Evolutionary conservation across 2,888 invertebrate species (phyloP), one percentile per base, ranked within the genome.

Genomic region (Gastracanthus pulcherrimus): DNA sequence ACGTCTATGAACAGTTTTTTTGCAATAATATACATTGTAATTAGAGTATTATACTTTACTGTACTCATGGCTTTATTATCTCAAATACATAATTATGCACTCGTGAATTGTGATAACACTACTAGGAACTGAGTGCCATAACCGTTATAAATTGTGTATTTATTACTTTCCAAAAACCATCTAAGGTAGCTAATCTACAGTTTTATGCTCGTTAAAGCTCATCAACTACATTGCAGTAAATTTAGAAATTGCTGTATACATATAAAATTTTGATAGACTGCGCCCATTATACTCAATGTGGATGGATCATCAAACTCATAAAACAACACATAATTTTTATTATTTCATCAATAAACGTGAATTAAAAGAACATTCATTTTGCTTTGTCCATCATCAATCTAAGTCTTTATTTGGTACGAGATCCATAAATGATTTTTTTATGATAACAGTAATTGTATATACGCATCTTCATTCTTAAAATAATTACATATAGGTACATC

Each of bases 91-190:
- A n/a, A n/a, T n/a, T n/a, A n/a, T n/a, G n/a, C 23, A n/a, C 7
- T 45, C 67, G 67, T 16, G 45, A 45, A 67, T 67, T 67, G 67
- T 45, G 26, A 19, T 55, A 34, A 36, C 45, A 55, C n/a, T n/a
- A 13, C 45, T 45, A 19, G 23, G 16, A 38, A 19, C 13, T 5
- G 48, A 11, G 69, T 29, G 31, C 16, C 29, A 19, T 48, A 48
- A 69, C 26, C 67, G 26, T 48, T 69, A 7, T 31, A 45, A 69
- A 69, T 2, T 45, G 45, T 9, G 31, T 38, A 72, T 29, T 60
- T 60, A 60, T n/a, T 60, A 31, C 45, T 16, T 31, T 60, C 60
- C 60, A 13, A 60, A 62, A 60, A 60, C 41, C 51, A 16, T 34
- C 55, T 55, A 23, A 55, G 34, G 26, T 19, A 36, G 36, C 31